Evolutionary conservation across 2,888 invertebrate genomes (phyloP), one percentile per base, ranked within the genome.

Genomic region (Megamerina dolium): DNA sequence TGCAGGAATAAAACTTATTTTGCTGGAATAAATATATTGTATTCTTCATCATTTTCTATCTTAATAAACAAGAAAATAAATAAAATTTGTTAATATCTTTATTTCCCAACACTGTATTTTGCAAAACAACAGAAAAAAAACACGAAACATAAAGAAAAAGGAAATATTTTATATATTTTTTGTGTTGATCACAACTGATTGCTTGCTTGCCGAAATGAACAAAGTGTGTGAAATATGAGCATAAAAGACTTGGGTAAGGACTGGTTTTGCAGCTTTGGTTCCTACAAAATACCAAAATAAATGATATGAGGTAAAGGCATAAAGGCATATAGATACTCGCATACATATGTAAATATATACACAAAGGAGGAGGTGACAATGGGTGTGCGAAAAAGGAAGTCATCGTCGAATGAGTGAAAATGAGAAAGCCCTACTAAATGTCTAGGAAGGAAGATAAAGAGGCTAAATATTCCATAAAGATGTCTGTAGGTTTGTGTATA

Each of bases 181-280:
- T n/a, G n/a, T n/a, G n/a, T n/a, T n/a, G n/a, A n/a, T n/a, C n/a
- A 42, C 47, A 54, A 49, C 50, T 43, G 46, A 54, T 43, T 45
- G 45, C 45, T 35, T 38, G 39, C 42, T 45, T 42, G 40, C 35
- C 41, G 27, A 29, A n/a, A n/a, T n/a, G 31, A 33, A 36, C 27
- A 16, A 41, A 39, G 39, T 42, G 43, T 41, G 39, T 37, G 32
- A 43, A 43, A 45, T 48, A 43, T 45, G 52, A 57, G 50, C 52
- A 52, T 45, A 57, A 57, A 51, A 42, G 56, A 19, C 30, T 34
- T 32, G n/a, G 21, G n/a, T 17, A 9, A 13, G 26, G 14, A 41
- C 27, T 34, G 16, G 17, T 23, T 32, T n/a, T n/a, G n/a, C n/a
- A n/a, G n/a, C n/a, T n/a, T n/a, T 13, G 12, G 13, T 9, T 36